Evolutionary conservation across 2,888 invertebrate genomes (phyloP), one percentile per base, ranked within the genome.

Genomic region (Pheosia tremula): DNA sequence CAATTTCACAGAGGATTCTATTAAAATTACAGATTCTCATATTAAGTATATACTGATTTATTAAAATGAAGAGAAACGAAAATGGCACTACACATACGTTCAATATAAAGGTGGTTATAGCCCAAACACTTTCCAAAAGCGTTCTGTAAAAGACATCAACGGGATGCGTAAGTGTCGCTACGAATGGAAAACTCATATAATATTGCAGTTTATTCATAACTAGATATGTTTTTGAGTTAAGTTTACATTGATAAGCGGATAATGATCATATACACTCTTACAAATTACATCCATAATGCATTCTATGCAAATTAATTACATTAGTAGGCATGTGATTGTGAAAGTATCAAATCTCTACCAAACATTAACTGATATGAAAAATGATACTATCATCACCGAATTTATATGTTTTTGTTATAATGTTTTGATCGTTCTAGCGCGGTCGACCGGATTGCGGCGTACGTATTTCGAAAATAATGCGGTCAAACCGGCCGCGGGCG

Each of bases 391-490:
- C 79, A 81, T 80, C 82, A 77, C 80, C 84, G 78, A 84, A 84
- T 81, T 80, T 83, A 83, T 85, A 83, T 85, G 86, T 86, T 88
- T 88, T 89, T 89, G 87, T 90, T 90, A 88, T 88, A 88, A 88
- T 92, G 91, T 93, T 93, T 91, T 91, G 91, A 91, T 91, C 86
- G 86, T 84, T 84, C 82, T 89, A 87, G 87, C 90, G 83, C 89
- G 87, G 85, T 86, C 88, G 88, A 90, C 87, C 91, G 90, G 91
- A 90, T 91, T 86, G 87, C 84, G 86, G 90, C 87, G 90, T 91
- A 90, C 90, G 91, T 91, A 91, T 91, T 91, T 91, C 91, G 89
- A 90, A 91, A 92, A 93, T 91, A 93, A 93, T 93, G 92, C 93
- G 93, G 93, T 93, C 92, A 93, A 90, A 91, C 92, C 90, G 90